A percentile compares a stretch with the other conserved stretches of the same genome.
These are phyloP conservation scores for Boloria selene DNA, from an alignment of 2,888 invertebrate species.

Conservation along the genomic window DNA sequence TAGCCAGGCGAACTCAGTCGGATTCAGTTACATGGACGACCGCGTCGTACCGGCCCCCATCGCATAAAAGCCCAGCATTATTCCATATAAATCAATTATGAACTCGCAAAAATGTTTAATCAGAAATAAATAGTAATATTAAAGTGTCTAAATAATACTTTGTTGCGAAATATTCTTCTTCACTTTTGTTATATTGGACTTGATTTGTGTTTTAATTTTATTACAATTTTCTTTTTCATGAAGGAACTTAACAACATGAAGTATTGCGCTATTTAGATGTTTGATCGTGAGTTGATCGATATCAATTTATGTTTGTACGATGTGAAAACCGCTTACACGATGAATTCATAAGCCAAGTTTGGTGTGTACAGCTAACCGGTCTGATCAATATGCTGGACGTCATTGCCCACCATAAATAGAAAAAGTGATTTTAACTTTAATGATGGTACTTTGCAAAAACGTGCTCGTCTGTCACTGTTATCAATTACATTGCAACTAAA, in stretches of 20 bases:
- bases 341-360: conserved; percentile 52
- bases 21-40: conserved; percentile 69
- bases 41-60: conserved; percentile 51
- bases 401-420: conserved; percentile 73
- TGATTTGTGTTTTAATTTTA: no score
- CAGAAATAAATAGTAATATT: background rate
- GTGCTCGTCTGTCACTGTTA: conserved; percentile 61
- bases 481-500: conserved; percentile 61
- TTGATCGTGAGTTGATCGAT: conserved; percentile 48
- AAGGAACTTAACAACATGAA: background rate
- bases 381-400: conserved; percentile 71
- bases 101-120: background rate
- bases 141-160: no score
- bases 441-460: conserved; percentile 63
- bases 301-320: conserved; percentile 46
- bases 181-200: no score
- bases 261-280: conserved; percentile 55
- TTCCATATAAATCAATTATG: conserved; percentile 17
- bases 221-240: no score
- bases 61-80: background rate
- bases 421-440: conserved; percentile 65
- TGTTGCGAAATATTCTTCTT: no score
- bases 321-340: conserved; percentile 60
- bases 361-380: conserved; percentile 53
- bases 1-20: conserved; percentile 45